Conservation (phyloP, 2,888 invertebrate species). For the Hirudinaria manillensis region DNA sequence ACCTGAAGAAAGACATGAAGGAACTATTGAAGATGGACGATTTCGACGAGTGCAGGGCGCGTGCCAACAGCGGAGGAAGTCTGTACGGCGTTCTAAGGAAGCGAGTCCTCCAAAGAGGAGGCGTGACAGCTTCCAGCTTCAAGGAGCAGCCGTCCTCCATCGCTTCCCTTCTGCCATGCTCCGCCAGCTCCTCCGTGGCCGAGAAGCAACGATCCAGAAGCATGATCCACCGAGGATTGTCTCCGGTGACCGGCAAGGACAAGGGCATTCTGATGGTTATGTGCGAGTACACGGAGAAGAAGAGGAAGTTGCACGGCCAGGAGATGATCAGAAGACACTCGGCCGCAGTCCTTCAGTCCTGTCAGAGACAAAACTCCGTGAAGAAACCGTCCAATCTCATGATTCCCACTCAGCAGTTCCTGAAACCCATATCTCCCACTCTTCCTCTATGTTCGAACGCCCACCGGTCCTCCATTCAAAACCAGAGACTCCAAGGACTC, state of each 20-base stretch:
- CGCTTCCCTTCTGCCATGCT: background rate
- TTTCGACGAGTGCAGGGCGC: constrained; percentile 37
- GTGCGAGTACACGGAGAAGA: constrained; percentile 37
- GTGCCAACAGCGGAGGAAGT: constrained; percentile 38
- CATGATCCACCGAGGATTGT: constrained; percentile 34
- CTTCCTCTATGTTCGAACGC: background rate
- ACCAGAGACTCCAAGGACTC: background rate
- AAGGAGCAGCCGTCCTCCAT: constrained; percentile 15
- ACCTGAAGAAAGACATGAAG: constrained; percentile 24
- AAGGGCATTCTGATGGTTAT: constrained; percentile 36
- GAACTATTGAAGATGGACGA: constrained; percentile 33
- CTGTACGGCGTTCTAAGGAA: constrained; percentile 37
- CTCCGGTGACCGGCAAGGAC: constrained; percentile 33
- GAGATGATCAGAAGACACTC: constrained; percentile 30
- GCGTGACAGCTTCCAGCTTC: constrained; percentile 14
- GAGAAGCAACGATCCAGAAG: constrained; percentile 37
- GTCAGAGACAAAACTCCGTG: background rate
- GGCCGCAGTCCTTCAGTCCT: constrained; percentile 21
- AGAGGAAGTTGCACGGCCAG: constrained; percentile 30
- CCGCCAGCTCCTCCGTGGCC: background rate
- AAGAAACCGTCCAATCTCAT: constrained; percentile 17
- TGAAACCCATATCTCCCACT: background rate
- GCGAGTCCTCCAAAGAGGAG: constrained; percentile 33
- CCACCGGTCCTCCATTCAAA: background rate
- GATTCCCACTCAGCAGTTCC: constrained; percentile 13